Evolutionary conservation across 1,140 invertebrate species (phyloP).

Genomic region (Drosophila kohkoa): DNA sequence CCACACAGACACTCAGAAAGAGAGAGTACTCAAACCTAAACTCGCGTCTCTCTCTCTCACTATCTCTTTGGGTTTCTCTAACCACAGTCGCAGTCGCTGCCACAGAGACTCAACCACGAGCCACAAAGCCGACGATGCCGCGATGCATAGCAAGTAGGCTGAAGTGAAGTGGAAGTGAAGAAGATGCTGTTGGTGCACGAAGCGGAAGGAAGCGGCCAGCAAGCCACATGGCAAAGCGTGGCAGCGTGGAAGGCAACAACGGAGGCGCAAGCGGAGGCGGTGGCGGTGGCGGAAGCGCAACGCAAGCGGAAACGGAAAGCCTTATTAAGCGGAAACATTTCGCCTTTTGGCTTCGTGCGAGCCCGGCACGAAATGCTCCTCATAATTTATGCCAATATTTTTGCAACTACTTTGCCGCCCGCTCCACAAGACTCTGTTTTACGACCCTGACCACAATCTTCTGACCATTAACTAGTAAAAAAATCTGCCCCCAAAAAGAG

Average conservation of each 20-base stretch:
- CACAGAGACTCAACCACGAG: slow-evolving; percentile 36
- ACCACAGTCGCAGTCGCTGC: background rate
- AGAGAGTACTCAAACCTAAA: slow-evolving; percentile 7
- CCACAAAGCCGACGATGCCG: slow-evolving; percentile 31
- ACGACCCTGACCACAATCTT: background rate
- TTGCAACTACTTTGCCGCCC: slow-evolving; percentile 55
- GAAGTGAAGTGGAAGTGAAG: slow-evolving; percentile 54
- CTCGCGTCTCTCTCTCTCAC: background rate
- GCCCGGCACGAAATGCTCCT: slow-evolving; percentile 52
- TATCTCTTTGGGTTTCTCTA: no score
- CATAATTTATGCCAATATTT: slow-evolving; percentile 84
- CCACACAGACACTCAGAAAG: slow-evolving; percentile 14
- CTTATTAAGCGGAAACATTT: slow-evolving; percentile 83
- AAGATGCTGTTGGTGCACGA: slow-evolving; percentile 36
- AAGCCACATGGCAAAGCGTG: slow-evolving; percentile 8
- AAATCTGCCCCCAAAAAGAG: no score
- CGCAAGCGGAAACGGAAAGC: slow-evolving; percentile 79
- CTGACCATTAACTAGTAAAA: background rate
- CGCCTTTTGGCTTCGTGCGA: slow-evolving; percentile 80
- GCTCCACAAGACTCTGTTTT: background rate
- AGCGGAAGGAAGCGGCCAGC: slow-evolving; percentile 73
- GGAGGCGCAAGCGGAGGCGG: no score
- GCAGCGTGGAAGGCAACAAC: background rate
- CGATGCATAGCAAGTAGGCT: slow-evolving; percentile 60
- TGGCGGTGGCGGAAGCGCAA: slow-evolving; percentile 37